These are phyloP conservation scores for Melipona bicolor DNA, from an alignment of 2,888 invertebrate species.

Conservation along the genomic window DNA sequence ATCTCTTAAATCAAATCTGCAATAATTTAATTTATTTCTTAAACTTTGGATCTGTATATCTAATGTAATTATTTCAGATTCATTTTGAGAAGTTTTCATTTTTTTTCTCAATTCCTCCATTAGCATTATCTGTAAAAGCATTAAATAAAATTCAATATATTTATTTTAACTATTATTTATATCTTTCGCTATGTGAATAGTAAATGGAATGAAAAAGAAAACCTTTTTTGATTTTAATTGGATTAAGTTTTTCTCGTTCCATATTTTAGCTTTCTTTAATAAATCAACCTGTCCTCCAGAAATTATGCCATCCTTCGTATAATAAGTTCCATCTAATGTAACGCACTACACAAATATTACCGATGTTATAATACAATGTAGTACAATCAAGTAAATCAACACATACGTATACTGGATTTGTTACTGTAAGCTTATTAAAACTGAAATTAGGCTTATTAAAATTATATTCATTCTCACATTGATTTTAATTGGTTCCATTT, in stretches of 20 bases:
- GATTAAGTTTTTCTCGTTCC: constrained; percentile 99
- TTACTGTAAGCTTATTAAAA: too few relatives aligned
- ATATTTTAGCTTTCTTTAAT: constrained; percentile 94
- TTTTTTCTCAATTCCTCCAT: constrained; percentile 96
- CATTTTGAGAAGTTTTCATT: constrained; percentile 97
- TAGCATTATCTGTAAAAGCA: constrained; percentile 89
- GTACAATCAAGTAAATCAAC: not conserved
- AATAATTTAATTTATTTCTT: constrained; percentile 95
- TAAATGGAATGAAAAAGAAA: constrained; percentile 31
- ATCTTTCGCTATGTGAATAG: too few relatives aligned
- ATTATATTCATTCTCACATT: constrained; percentile 86
- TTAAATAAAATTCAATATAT: too few relatives aligned
- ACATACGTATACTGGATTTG: too few relatives aligned
- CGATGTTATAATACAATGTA: not conserved
- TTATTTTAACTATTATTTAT: too few relatives aligned
- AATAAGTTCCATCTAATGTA: constrained; percentile 98
- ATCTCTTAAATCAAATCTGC: constrained; percentile 94
- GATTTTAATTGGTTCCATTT: constrained; percentile 90
- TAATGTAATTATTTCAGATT: constrained; percentile 97
- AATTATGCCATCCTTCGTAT: constrained; percentile 98
- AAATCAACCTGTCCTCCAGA: constrained; percentile 93
- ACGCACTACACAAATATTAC: constrained; percentile 88
- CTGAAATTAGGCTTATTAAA: not conserved
- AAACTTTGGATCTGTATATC: constrained; percentile 97
- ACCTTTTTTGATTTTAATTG: constrained; percentile 94